Evolutionary conservation across 2,797 vertebrate genomes (phyloP), one percentile per base, ranked within the genome.

Genomic region (Prunella strophiata): DNA sequence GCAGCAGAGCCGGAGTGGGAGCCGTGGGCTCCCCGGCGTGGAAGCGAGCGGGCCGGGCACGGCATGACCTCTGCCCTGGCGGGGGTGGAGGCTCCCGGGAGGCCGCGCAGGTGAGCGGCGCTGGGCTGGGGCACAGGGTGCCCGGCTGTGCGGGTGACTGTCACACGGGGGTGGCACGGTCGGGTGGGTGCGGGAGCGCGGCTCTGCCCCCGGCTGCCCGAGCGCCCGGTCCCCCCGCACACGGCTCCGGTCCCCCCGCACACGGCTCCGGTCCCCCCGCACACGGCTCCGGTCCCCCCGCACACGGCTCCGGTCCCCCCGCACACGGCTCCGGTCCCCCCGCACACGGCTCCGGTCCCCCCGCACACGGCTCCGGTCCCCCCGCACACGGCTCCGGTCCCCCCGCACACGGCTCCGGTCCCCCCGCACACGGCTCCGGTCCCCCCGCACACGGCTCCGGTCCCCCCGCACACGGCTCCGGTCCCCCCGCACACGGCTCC

Each of bases 1-100:
- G n/a, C 21, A 2, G 3, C 52, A 36, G 23, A 29, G 43, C 7
- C 4, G 7, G 5, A 27, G 42, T 1, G 26, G 42, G 65, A 26
- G 4, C 57, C 42, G 42, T 2, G 83, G 23, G 63, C n/a, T 29
- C 7, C 9, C 27, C 32, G 50, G 29, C 3, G 27, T 2, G 83
- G n/a, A 3, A 16, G 11, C 0, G 63, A 52, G 29, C 29, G 40
- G 15, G 63, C 19, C 20, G 29, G n/a, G 42, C 73, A 7, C 48
- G 42, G 65, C 11, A 22, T 30, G 73, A 34, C 0, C 72, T 17
- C n/a, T 3, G 63, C 72, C 1, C 27, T 1, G 0, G 36, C 51
- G 6, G 8, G 7, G 32, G 12, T 21, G 27, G 54, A 29, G 47
- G 66, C 55, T 43, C 25, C 38, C 19, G 43, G 30, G 57, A 29